phyloP scores from a whole-genome alignment of 64 coral and sea anemone species.

The Actinia equina region DNA sequence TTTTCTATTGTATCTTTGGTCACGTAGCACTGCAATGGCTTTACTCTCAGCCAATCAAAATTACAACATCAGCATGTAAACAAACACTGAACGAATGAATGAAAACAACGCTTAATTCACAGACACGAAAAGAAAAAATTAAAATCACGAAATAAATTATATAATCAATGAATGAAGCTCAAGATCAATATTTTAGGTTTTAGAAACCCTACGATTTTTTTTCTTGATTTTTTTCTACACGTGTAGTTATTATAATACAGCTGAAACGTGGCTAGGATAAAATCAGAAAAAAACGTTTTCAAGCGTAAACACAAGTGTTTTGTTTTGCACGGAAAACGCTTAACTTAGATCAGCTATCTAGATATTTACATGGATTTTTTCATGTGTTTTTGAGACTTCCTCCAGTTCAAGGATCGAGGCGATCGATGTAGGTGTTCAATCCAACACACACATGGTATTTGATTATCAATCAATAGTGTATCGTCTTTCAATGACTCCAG shows the following conservation, averaged over 20 bases:
- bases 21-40: slow-evolving; percentile 1
- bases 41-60: neutral
- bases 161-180: neutral
- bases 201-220: neutral
- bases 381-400: neutral
- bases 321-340: neutral
- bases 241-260: neutral
- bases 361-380: slow-evolving; percentile 1
- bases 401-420: neutral
- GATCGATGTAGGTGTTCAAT: neutral
- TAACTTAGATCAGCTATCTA: neutral
- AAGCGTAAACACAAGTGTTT: neutral
- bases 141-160: neutral
- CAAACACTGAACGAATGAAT: neutral
- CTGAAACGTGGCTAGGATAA: neutral
- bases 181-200: neutral
- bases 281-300: neutral
- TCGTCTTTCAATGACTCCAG: neutral
- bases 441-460: slow-evolving; percentile 5
- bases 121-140: neutral
- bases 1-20: neutral
- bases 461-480: neutral
- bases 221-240: neutral
- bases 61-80: neutral
- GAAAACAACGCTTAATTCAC: neutral